phyloP scores from a whole-genome alignment of 30 jellyfish, hydroid and myxozoan genomes.

The Haliclystus octoradiatus region DNA sequence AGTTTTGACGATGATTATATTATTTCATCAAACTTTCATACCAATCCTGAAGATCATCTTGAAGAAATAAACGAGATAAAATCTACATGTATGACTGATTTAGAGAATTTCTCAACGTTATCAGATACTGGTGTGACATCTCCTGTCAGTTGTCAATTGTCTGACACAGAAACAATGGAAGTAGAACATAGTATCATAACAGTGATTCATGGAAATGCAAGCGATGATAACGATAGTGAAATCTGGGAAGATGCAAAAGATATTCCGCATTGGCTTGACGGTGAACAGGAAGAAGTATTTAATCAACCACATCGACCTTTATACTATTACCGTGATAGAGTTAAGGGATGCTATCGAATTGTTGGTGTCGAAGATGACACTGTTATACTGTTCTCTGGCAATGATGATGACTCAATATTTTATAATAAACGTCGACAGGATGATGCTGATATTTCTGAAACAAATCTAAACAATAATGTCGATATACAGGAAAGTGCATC shows the following conservation, averaged over 20 bases:
- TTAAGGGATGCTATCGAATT: conserved; percentile 94
- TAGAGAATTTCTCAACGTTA: neutral
- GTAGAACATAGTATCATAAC: neutral
- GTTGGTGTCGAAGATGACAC: conserved; percentile 98
- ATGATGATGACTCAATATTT: conserved; percentile 94
- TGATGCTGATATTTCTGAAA: conserved; percentile 21
- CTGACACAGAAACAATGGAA: neutral
- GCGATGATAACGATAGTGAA: conserved; percentile 54
- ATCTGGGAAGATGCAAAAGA: conserved; percentile 98
- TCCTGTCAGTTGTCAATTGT: neutral
- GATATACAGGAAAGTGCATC: conserved; percentile 1
- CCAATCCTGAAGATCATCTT: neutral
- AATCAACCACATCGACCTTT: conserved; percentile 89
- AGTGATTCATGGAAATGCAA: conserved; percentile 46
- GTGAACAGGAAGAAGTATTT: conserved; percentile 63
- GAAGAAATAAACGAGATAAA: neutral
- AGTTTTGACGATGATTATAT: neutral
- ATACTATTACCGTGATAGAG: conserved; percentile 92
- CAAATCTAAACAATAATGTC: conserved; percentile 6
- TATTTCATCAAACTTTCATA: neutral
- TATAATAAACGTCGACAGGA: conserved; percentile 39
- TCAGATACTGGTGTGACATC: neutral
- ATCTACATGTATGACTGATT: neutral
- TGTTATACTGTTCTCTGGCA: conserved; percentile 91
- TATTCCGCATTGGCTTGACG: conserved; percentile 97